Evolutionary conservation across 2,113 vertebrate species (phyloP).

Genomic region (Corythornis madagascariensis): DNA sequence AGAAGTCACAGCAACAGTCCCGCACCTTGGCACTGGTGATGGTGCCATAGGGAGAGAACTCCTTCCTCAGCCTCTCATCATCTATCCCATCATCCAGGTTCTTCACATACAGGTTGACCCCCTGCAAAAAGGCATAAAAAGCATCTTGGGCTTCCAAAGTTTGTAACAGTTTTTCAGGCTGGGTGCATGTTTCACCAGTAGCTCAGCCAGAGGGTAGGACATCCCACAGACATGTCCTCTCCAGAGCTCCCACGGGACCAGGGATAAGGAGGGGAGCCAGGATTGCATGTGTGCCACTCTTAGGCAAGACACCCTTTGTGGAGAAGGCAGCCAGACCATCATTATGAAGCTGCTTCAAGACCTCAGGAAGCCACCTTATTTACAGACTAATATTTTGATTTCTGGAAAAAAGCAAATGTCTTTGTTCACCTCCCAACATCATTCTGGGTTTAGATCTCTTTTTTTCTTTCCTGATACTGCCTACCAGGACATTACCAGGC

Average conservation of each 20-base stretch:
- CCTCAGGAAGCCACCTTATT: not conserved
- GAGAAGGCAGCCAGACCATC: not conserved
- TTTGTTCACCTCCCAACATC: not conserved
- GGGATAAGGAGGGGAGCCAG: not conserved
- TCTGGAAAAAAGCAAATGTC: not conserved
- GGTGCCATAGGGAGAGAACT: slow-evolving; percentile 93
- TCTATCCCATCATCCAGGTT: slow-evolving; percentile 93
- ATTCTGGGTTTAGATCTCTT: not conserved
- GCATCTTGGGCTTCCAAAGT: not conserved
- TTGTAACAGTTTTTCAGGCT: not conserved
- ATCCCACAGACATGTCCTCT: not conserved
- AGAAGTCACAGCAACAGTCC: not conserved
- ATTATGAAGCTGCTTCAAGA: not conserved
- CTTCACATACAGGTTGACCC: slow-evolving; percentile 96
- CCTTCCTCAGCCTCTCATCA: slow-evolving; percentile 89
- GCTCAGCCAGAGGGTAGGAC: not conserved
- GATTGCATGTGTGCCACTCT: accelerated
- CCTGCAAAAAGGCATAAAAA: slow-evolving; percentile 71
- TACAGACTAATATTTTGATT: not conserved
- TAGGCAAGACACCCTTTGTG: accelerated
- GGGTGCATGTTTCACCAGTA: not conserved
- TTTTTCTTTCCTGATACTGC: not conserved
- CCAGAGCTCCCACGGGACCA: not conserved
- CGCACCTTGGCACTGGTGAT: slow-evolving; percentile 97
- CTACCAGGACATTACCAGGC: not conserved